Evolutionary conservation across 2,797 vertebrate species (phyloP), one percentile per base, ranked within the genome.

Genomic region (Coregonus suidteri): DNA sequence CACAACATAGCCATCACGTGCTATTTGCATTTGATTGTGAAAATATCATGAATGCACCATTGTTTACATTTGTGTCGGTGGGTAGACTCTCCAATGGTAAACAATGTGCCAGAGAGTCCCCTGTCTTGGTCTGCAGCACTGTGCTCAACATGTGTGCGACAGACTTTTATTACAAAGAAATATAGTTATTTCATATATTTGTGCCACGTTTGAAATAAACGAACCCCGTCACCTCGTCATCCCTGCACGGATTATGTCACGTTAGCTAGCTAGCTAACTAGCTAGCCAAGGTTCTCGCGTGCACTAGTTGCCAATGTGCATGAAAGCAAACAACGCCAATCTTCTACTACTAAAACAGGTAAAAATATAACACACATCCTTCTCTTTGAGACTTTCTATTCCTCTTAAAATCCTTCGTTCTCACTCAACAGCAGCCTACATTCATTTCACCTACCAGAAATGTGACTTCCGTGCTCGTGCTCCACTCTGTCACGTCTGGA

Each of bases 381-480:
- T 64, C 7, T 25, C 4, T 64, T 25, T 64, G 4, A 64, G 3
- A 64, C 59, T 25, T 64, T 30, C n/a, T 4, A 13, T 64, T 25
- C 20, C 20, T 25, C n/a, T 7, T 62, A 25, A 62, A 20, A 6
- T 6, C 20, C 20, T 5, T 25, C 59, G 20, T 25, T 25, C 59
- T 64, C 3, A 64, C 20, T 64, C n/a, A 64, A 64, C 59, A 13
- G 20, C 59, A 64, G 25, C 59, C 59, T 64, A 64, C 52, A 34
- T 31, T 73, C 5, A 18, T 73, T 82, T 74, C 69, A 88, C 87
- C 64, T 87, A 90, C 89, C 86, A 52, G 79, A 80, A 84, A 68
- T 79, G 80, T 85, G 81, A 31, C 6, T 35, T 53, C 71, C 73
- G 20, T 0, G 81, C 87, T 89, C 88, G 85, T 76, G 81, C 83